Evolutionary conservation across 2,113 vertebrate species (phyloP), one percentile per base, ranked within the genome.

Genomic region (Sylvilagus bachmani): DNA sequence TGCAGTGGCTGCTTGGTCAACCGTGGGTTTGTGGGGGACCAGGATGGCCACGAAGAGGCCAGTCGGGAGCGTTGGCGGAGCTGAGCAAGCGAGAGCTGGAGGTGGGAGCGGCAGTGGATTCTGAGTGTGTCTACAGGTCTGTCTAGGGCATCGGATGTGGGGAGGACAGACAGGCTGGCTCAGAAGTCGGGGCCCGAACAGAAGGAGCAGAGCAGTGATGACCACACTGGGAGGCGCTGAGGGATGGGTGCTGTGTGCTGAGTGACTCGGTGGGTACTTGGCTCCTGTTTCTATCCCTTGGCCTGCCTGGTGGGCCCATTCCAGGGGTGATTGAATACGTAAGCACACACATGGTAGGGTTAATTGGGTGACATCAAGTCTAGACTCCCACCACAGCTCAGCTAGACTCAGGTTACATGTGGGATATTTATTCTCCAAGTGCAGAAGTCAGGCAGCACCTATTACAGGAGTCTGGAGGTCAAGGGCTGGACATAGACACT

Each of bases 171-270:
- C 33, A 31, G 4, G 2, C 49, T 53, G 33, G 77, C 29, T 29
- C n/a, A 8, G 8, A 17, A 29, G 2, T 2, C 4, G 19, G 12
- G 38, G 6, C 25, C 31, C 3, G 6, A 33, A 12, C 58, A 51
- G 49, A 61, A 8, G 12, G n/a, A 9, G 16, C 22, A 9, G 36
- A 27, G 21, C 16, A 25, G 10, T 81, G 16, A 9, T 36, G 36
- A 9, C 61, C 1, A 0, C 61, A 31, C 17, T 13, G 0, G 29
- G 12, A 22, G 61, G 0, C 31, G 21, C 2, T 6, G 13, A 85
- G 38, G 49, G 5, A n/a, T 1, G 1, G 31, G 21, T 29, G 3
- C 4, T 2, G 2, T 13, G 6, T 9, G 38, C 71, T 10, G 14
- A 53, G 13, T 16, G 27, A 21, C 3, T 21, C 25, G 6, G 10